Evolutionary conservation across 2,888 invertebrate species (phyloP).

Genomic region (Chirona hameri): DNA sequence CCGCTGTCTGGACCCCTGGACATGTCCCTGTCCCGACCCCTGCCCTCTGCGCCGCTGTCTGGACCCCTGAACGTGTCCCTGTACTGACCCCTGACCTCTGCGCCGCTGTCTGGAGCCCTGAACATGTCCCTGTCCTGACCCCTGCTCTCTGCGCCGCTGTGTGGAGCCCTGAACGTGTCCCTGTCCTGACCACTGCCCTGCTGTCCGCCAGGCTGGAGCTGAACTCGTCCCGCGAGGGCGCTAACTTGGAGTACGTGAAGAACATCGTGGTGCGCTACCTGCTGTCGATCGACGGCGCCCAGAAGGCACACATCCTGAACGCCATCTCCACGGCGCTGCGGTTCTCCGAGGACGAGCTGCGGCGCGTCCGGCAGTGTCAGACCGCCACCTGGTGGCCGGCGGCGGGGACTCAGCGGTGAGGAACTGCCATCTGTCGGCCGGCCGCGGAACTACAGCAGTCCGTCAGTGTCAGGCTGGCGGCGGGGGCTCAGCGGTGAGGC

Average conservation of each 20-base stretch:
- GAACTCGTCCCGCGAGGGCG: slow-evolving; percentile 66
- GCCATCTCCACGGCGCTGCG: slow-evolving; percentile 81
- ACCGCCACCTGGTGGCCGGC: slow-evolving; percentile 25
- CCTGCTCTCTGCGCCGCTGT: no score
- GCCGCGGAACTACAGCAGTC: background rate
- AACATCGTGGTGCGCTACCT: slow-evolving; percentile 83
- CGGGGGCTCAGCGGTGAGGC: background rate
- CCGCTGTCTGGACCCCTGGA: no score
- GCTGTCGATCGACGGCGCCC: slow-evolving; percentile 58
- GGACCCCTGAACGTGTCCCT: no score
- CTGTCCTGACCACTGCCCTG: background rate
- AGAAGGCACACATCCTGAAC: slow-evolving; percentile 76
- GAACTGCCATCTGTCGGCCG: background rate
- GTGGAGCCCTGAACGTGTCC: no score
- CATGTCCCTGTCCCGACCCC: no score
- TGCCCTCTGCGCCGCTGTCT: no score
- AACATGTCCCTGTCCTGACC: no score
- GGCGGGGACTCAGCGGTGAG: background rate
- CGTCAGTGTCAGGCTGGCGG: background rate
- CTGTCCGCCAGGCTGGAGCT: slow-evolving; percentile 46
- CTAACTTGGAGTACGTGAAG: slow-evolving; percentile 84
- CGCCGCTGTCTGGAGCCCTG: no score
- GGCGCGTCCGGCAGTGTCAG: background rate
- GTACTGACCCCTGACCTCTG: no score
- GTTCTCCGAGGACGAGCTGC: slow-evolving; percentile 69